These are phyloP conservation scores for Watsonalla binaria DNA, from an alignment of 2,888 invertebrate species.

Conservation along the genomic window DNA sequence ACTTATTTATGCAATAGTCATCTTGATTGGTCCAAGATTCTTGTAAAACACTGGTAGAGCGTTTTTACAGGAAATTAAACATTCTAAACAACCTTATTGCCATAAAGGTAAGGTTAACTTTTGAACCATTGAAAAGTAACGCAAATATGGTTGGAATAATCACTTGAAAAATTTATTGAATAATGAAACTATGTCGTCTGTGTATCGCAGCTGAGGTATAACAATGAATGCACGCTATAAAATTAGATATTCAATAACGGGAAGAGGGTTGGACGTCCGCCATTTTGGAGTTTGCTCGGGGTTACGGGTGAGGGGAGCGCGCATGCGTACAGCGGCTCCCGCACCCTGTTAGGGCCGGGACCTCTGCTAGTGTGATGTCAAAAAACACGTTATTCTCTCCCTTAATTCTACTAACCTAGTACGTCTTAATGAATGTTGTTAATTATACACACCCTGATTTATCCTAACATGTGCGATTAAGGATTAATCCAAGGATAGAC, in stretches of 20 bases:
- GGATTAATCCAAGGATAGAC: slow-evolving; percentile 7
- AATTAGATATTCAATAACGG: slow-evolving; percentile 78
- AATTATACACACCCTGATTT: slow-evolving; percentile 47
- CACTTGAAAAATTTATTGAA: slow-evolving; percentile 20
- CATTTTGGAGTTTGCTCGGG: slow-evolving; percentile 68
- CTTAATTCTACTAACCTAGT: slow-evolving; percentile 73
- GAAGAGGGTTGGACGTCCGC: slow-evolving; percentile 72
- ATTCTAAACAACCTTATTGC: slow-evolving; percentile 4
- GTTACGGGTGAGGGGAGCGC: slow-evolving; percentile 61
- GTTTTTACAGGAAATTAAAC: too few relatives aligned
- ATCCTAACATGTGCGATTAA: slow-evolving; percentile 19
- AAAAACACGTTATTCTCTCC: slow-evolving; percentile 76
- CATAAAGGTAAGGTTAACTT: slow-evolving; percentile 4
- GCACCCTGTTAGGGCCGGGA: slow-evolving; percentile 72
- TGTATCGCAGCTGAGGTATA: slow-evolving; percentile 47
- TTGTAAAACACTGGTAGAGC: too few relatives aligned
- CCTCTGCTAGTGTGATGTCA: slow-evolving; percentile 69
- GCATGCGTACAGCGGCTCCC: slow-evolving; percentile 66
- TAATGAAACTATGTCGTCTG: slow-evolving; percentile 34
- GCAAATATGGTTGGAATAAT: slow-evolving; percentile 1
- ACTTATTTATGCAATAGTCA: too few relatives aligned
- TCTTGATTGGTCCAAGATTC: too few relatives aligned
- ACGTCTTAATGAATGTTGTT: slow-evolving; percentile 62
- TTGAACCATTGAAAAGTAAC: background rate
- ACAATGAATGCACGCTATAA: slow-evolving; percentile 69